Percentiles rank a stretch among this genome's conserved stretches.
These are phyloP conservation scores for Dasyprocta punctata DNA, from an alignment of 2,113 vertebrate species.

Conservation along the genomic window DNA sequence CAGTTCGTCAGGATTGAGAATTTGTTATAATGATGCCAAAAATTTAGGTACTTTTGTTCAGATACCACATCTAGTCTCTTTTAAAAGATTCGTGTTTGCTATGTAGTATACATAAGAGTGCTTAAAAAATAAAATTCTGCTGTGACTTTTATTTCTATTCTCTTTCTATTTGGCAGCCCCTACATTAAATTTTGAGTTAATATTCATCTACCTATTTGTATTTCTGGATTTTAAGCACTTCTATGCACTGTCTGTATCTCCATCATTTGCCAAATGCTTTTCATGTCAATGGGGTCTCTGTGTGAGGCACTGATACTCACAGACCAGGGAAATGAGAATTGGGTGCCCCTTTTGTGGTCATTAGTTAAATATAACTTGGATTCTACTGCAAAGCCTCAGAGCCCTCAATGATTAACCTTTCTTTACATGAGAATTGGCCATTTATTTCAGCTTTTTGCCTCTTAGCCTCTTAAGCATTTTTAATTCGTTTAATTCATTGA, in stretches of 20 bases:
- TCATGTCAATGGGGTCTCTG: constrained; percentile 56
- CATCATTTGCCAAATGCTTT: background rate
- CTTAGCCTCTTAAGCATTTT: constrained; percentile 67
- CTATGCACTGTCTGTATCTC: background rate
- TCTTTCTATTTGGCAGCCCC: background rate
- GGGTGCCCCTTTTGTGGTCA: background rate
- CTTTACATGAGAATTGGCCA: constrained; percentile 55
- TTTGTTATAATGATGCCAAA: background rate
- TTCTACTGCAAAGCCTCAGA: constrained; percentile 21
- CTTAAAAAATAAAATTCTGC: constrained; percentile 54
- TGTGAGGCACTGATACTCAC: background rate
- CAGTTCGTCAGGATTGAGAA: background rate
- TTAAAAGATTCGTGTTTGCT: background rate
- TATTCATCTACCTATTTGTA: constrained; percentile 17
- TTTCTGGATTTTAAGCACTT: background rate
- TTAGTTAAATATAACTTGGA: constrained; percentile 62
- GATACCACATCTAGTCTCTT: background rate
- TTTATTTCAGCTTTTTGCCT: constrained; percentile 68
- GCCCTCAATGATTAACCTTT: constrained; percentile 71
- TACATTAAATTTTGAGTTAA: background rate
- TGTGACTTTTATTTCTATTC: background rate
- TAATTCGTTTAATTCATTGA: constrained; percentile 77
- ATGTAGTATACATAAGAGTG: background rate
- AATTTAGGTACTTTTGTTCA: constrained; percentile 37
- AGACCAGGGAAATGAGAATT: background rate